phyloP scores from a whole-genome alignment of 2,797 vertebrate genomes.

The Cheirogaleus major region DNA sequence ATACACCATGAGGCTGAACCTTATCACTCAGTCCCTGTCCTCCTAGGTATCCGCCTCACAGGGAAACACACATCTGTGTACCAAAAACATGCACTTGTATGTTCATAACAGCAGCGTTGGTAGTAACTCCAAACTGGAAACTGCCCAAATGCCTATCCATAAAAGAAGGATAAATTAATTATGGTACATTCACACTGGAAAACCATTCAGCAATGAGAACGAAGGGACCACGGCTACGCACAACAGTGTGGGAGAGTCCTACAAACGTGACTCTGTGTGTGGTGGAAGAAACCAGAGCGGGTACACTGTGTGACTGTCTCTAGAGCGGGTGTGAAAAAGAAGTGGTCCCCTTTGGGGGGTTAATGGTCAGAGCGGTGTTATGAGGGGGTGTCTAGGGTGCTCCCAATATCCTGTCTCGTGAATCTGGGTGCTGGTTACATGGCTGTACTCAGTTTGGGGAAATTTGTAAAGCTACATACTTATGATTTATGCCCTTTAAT shows the following conservation, averaged over 20 bases:
- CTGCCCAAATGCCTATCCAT: background rate
- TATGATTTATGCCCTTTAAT: background rate
- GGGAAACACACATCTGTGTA: background rate
- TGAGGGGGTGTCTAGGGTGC: background rate
- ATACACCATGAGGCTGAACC: background rate
- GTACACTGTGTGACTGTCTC: fast-evolving
- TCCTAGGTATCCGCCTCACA: background rate
- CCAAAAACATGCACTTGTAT: background rate
- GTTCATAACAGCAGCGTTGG: background rate
- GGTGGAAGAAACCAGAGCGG: background rate
- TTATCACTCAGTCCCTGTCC: background rate
- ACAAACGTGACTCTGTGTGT: background rate
- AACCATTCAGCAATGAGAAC: background rate
- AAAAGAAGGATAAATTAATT: background rate
- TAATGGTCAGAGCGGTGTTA: background rate
- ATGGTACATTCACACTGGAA: background rate
- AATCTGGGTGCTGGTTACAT: background rate
- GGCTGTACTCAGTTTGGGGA: background rate
- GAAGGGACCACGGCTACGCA: background rate
- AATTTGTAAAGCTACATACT: background rate
- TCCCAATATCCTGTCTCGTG: background rate
- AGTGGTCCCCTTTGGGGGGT: too few species aligned
- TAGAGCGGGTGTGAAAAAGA: background rate
- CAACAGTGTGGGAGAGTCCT: background rate
- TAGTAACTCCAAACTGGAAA: background rate